Evolutionary conservation across 2,797 vertebrate genomes (phyloP).

Genomic region (Brachyrhaphis roseni): DNA sequence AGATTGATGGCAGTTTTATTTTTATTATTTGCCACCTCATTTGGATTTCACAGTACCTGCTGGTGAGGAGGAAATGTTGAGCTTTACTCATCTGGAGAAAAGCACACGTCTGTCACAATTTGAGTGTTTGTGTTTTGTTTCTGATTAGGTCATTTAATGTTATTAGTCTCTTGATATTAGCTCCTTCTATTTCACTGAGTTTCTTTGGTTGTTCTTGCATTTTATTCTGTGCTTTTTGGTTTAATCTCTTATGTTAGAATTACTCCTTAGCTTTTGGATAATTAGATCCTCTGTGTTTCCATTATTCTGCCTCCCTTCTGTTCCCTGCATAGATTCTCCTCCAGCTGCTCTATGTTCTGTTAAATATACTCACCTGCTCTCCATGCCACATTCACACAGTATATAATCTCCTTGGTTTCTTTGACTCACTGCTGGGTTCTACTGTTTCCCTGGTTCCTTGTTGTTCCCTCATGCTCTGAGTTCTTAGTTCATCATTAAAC

Average conservation of each 20-base stretch:
- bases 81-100: neutral
- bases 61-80: neutral
- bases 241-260: neutral
- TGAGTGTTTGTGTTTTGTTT: neutral
- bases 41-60: neutral
- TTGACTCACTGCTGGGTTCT: neutral
- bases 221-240: neutral
- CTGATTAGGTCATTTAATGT: neutral
- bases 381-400: neutral
- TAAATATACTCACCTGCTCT: neutral
- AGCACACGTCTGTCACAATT: neutral
- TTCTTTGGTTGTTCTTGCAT: neutral
- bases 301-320: neutral
- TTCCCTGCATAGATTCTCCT: neutral
- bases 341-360: neutral
- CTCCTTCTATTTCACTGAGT: neutral
- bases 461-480: neutral
- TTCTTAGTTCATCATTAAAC: slow-evolving; percentile 1
- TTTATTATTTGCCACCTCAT: neutral
- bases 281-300: neutral
- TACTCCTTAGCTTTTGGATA: neutral
- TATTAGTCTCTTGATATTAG: neutral
- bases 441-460: neutral
- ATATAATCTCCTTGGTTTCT: neutral
- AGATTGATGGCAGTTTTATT: slow-evolving; percentile 24